phyloP scores from a whole-genome alignment of 2,113 vertebrate species.

The Megaceryle torquata region DNA sequence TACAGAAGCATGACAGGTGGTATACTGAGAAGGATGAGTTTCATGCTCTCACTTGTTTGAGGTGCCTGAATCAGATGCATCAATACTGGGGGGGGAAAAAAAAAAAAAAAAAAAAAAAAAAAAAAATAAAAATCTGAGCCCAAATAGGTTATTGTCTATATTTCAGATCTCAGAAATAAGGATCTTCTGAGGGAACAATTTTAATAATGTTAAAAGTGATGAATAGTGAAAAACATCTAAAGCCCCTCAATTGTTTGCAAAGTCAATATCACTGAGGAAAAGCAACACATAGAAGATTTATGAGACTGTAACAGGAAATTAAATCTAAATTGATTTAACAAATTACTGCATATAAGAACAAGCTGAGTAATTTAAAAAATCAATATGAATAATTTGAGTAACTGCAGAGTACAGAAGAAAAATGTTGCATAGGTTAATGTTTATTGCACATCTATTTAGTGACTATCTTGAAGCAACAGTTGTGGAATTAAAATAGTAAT shows the following conservation, averaged over 20 bases:
- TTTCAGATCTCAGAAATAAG: neutral
- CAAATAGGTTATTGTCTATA: neutral
- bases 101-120: neutral
- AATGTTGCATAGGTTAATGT: conserved; percentile 26
- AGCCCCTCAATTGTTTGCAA: neutral
- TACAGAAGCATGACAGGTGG: fast-evolving
- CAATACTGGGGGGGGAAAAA: neutral
- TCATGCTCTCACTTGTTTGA: neutral
- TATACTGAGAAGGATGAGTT: neutral
- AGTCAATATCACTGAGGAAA: conserved; percentile 10
- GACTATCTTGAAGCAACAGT: neutral
- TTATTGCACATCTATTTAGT: conserved; percentile 40
- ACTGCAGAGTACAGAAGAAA: neutral
- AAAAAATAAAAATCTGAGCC: neutral
- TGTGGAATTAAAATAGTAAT: conserved; percentile 4
- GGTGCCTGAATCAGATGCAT: neutral
- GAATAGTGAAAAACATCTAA: conserved; percentile 3
- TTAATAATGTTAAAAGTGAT: neutral
- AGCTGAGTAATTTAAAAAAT: conserved; percentile 62
- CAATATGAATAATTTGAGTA: conserved; percentile 50
- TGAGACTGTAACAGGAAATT: conserved; percentile 52
- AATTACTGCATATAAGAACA: conserved; percentile 56
- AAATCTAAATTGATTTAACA: conserved; percentile 57
- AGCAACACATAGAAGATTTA: neutral
- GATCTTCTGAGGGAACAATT: neutral